Evolutionary conservation across 2,113 vertebrate genomes (phyloP), one percentile per base, ranked within the genome.

Genomic region (Istiophorus platypterus): DNA sequence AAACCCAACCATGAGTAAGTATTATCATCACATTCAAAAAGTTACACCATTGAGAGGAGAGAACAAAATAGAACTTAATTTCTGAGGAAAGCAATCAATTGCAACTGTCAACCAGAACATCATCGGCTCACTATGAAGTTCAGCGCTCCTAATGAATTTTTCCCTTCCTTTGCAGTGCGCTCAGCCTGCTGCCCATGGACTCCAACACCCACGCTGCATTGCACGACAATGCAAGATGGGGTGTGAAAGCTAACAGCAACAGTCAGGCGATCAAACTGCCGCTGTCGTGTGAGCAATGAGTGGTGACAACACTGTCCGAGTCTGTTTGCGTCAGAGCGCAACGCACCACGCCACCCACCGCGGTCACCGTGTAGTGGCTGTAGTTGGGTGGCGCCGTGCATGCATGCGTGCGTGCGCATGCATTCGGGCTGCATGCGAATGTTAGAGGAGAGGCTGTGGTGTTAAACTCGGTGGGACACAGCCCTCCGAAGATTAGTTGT

Each of bases 181-280:
- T 31, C 41, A 52, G 67, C 78, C 57, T 77, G 76, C 72, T 66
- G 62, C 69, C 72, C 34, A 65, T 41, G 72, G 57, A 87, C 81
- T 67, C 54, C 82, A 79, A 84, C 91, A 37, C 92, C 89, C 92
- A 92, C 89, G 39, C 15, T 64, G 70, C 85, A 87, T 66, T 85
- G 76, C 88, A 81, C 89, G 88, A 82, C 62, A 76, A 81, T 61
- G 54, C 88, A 89, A 89, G 85, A 84, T 83, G 80, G 77, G 62
- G 78, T 92, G 92, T 83, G 80, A 92, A 91, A 87, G 72, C 51
- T 45, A 47, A 78, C 69, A 27, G 74, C 69, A 12, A 73, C 51
- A 62, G 67, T 71, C 69, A 54, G 65, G 52, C 59, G 4, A 49
- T 79, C 68, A 62, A 68, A 79, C 57, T 63, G 73, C 66, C 42